Percentiles rank a stretch among this genome's conserved stretches.
Evolutionary conservation across 2,888 invertebrate genomes (phyloP).

Genomic region (Dryomyza anilis): DNA sequence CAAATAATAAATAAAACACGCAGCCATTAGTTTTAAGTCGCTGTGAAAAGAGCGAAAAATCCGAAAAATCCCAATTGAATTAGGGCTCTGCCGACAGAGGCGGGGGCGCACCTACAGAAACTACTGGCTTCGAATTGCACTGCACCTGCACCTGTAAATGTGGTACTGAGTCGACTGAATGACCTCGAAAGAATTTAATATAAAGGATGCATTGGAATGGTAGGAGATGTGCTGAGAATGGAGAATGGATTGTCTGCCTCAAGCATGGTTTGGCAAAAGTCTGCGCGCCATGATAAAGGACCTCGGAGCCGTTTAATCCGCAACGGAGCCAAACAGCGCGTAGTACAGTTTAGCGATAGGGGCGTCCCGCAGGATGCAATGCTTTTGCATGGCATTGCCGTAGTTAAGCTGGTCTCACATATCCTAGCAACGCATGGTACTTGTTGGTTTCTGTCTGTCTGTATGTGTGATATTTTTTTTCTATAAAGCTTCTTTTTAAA

Average conservation of each 20-base stretch:
- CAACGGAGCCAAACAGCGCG: not conserved
- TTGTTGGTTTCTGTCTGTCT: not conserved
- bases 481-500: not conserved
- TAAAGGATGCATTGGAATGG: not conserved
- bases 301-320: slow-evolving; percentile 17
- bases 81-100: not conserved
- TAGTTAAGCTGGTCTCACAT: not conserved
- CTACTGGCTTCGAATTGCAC: not conserved
- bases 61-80: slow-evolving; percentile 13
- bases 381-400: not conserved
- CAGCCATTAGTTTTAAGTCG: slow-evolving; percentile 19
- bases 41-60: slow-evolving; percentile 1
- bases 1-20: slow-evolving; percentile 22
- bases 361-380: slow-evolving; percentile 17
- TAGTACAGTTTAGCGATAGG: slow-evolving; percentile 1
- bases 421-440: not conserved
- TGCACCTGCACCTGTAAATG: not conserved
- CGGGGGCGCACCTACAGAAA: not conserved
- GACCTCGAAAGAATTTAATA: not conserved
- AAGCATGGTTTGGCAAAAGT: too few species aligned
- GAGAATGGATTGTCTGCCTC: too few species aligned
- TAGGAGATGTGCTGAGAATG: not conserved
- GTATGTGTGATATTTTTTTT: not conserved
- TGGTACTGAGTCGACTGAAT: not conserved
- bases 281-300: not conserved